Conservation (phyloP, 2,113 vertebrate genomes). For the Orycteropus afer region DNA sequence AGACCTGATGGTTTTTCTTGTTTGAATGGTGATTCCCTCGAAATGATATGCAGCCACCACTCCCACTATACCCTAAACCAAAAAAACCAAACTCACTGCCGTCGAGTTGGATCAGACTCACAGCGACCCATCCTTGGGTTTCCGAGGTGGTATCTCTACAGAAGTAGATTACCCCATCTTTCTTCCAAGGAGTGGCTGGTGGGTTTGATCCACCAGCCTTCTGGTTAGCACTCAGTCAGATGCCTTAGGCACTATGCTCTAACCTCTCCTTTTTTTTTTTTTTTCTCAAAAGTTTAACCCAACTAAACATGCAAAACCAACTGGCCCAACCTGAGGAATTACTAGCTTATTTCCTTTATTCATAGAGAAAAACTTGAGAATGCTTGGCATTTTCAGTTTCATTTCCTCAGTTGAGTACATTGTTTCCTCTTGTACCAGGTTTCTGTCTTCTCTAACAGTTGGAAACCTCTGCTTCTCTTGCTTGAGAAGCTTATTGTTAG, state of each 20-base stretch:
- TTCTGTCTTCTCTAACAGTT: neutral
- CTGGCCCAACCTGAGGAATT: neutral
- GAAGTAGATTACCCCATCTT: too few relatives aligned
- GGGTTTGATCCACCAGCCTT: too few relatives aligned
- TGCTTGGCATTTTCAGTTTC: neutral
- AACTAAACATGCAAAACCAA: neutral
- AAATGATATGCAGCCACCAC: neutral
- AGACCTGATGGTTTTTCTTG: neutral
- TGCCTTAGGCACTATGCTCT: too few relatives aligned
- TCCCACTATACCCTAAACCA: neutral
- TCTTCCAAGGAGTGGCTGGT: too few relatives aligned
- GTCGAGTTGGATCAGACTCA: too few relatives aligned
- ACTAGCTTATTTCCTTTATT: neutral
- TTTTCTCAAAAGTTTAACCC: neutral
- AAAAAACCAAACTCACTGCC: too few relatives aligned
- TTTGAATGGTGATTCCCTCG: neutral
- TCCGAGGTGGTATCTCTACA: too few relatives aligned
- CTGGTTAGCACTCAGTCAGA: too few relatives aligned
- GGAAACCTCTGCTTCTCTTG: neutral
- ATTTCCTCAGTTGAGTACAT: neutral
- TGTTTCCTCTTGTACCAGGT: neutral
- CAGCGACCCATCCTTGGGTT: too few relatives aligned
- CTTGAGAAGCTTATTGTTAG: too few relatives aligned
- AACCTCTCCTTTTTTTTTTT: too few relatives aligned
- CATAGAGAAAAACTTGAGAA: neutral